Evolutionary conservation across 2,113 vertebrate species (phyloP).

Genomic region (Crotalus horridus): DNA sequence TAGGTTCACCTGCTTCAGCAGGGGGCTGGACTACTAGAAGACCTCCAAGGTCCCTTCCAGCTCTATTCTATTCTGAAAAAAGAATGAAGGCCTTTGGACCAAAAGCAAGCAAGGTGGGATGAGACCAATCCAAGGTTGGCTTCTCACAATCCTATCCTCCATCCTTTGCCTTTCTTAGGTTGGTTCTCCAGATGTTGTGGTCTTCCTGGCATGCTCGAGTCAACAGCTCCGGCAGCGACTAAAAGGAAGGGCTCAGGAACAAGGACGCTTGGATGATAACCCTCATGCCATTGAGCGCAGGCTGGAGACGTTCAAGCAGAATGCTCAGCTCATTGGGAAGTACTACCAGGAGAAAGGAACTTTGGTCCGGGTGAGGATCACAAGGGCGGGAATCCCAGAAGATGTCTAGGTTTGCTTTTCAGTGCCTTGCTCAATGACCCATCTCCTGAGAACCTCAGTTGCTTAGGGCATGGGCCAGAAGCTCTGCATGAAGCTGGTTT

Average conservation of each 20-base stretch:
- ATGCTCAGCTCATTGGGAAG: constrained; percentile 66
- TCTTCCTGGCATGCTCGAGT: constrained; percentile 68
- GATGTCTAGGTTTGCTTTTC: neutral
- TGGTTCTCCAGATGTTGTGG: constrained; percentile 66
- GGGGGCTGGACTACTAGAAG: no score
- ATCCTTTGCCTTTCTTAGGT: constrained; percentile 46
- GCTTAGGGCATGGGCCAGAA: neutral
- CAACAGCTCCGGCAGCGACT: constrained; percentile 64
- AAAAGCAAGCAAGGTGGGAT: neutral
- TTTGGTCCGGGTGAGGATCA: constrained; percentile 53
- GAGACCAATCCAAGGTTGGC: neutral
- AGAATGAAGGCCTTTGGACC: neutral
- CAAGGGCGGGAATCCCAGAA: neutral
- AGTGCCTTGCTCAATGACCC: neutral
- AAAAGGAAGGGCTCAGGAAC: constrained; percentile 61
- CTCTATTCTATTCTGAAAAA: no score
- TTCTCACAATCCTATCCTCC: neutral
- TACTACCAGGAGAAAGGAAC: constrained; percentile 70
- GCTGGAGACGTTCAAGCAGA: constrained; percentile 69
- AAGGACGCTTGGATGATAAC: constrained; percentile 68
- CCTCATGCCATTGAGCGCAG: constrained; percentile 63
- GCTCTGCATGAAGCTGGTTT: neutral
- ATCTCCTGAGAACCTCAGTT: neutral
- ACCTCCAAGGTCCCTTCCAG: no score
- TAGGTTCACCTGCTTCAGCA: no score